Evolutionary conservation across 2,113 vertebrate species (phyloP).

Genomic region (Meleagris gallopavo): DNA sequence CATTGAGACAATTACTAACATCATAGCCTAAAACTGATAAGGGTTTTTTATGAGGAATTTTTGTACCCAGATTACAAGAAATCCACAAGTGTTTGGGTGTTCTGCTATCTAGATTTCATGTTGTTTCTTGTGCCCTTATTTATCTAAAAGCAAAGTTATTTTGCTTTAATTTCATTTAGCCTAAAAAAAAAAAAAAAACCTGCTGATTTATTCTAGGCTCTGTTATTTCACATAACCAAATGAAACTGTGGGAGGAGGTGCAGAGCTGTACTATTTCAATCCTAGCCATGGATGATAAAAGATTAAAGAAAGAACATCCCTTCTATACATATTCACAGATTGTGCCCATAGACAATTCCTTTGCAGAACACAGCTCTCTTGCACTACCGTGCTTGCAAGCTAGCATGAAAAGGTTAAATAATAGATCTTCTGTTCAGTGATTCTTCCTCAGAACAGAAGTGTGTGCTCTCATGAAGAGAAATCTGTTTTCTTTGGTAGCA

Average conservation of each 20-base stretch:
- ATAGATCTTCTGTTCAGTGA: neutral
- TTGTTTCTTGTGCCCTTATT: neutral
- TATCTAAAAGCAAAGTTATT: neutral
- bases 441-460: neutral
- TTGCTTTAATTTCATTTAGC: constrained; percentile 3
- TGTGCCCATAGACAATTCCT: neutral
- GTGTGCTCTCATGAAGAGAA: neutral
- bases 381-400: neutral
- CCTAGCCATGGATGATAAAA: neutral
- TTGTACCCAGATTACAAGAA: constrained; percentile 51
- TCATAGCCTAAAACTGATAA: constrained; percentile 37
- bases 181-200: neutral
- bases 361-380: neutral
- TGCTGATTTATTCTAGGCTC: neutral
- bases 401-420: neutral
- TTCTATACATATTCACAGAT: neutral
- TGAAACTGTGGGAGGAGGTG: neutral
- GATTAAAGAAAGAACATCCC: neutral
- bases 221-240: neutral
- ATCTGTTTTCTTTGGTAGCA: neutral
- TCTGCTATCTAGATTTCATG: neutral
- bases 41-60: constrained; percentile 46
- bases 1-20: constrained; percentile 44
- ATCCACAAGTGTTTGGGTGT: neutral
- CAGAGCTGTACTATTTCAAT: neutral